These are phyloP conservation scores for Dicentrarchus labrax DNA, from an alignment of 2,113 vertebrate species.

Conservation along the genomic window DNA sequence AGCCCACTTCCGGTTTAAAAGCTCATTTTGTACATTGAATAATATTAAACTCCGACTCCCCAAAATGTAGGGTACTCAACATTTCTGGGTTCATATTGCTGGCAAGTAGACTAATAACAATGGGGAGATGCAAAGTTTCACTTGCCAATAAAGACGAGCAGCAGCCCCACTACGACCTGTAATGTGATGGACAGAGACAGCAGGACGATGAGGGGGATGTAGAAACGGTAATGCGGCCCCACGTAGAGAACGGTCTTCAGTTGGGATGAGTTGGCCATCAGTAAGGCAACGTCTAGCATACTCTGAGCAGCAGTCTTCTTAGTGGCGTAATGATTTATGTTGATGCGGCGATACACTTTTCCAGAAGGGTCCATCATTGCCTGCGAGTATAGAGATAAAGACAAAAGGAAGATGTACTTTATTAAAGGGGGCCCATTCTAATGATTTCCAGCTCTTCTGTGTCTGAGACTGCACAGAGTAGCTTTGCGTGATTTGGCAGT, in stretches of 20 bases:
- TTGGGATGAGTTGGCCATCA: conserved; percentile 95
- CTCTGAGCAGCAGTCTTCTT: conserved; percentile 94
- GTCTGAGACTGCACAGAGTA: no score
- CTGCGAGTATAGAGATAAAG: conserved; percentile 8
- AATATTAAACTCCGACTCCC: no score
- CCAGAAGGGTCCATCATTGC: conserved; percentile 6
- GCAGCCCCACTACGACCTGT: conserved; percentile 89
- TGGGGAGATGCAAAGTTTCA: conserved; percentile 4
- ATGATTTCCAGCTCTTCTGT: no score
- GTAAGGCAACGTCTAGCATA: conserved; percentile 92
- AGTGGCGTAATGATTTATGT: conserved; percentile 92
- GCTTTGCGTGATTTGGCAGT: no score
- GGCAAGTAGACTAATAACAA: neutral
- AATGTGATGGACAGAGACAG: conserved; percentile 89
- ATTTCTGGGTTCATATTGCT: no score
- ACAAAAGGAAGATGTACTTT: no score
- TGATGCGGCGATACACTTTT: conserved; percentile 74
- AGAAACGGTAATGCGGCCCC: conserved; percentile 88
- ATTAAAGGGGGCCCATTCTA: no score
- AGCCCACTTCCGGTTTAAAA: no score
- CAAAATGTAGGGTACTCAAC: no score
- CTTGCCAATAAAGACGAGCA: conserved; percentile 93
- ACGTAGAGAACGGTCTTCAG: conserved; percentile 91
- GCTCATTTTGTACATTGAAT: no score
- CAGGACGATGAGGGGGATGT: conserved; percentile 86